These are phyloP conservation scores for Montipora capitata DNA, from an alignment of 92 coral and sea anemone genomes.

Conservation along the genomic window DNA sequence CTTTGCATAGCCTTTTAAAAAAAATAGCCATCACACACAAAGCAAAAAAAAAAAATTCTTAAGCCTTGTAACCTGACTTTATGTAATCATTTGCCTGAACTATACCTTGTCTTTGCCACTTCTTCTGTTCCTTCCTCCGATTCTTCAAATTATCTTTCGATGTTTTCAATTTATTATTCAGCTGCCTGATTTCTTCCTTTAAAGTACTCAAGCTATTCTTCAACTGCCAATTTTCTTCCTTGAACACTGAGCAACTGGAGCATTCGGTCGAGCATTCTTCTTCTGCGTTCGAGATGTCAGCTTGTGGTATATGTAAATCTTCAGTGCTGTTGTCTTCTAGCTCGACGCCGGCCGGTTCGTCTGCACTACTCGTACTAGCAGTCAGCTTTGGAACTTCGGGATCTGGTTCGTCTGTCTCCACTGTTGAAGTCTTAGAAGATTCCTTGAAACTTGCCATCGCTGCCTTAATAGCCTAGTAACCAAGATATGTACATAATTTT, in stretches of 20 bases:
- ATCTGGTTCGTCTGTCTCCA: not conserved
- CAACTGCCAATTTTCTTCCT: not conserved
- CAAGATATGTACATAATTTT: too few relatives aligned
- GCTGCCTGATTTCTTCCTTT: not conserved
- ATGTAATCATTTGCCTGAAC: conserved; percentile 2
- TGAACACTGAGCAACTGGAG: not conserved
- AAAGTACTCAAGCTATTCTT: not conserved
- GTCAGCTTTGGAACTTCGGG: conserved; percentile 14
- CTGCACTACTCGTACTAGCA: conserved; percentile 15
- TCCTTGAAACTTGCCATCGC: too few relatives aligned
- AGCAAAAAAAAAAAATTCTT: too few relatives aligned
- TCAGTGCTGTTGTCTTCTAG: conserved; percentile 13
- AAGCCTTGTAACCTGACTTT: not conserved
- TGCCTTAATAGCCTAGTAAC: too few relatives aligned
- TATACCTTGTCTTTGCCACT: not conserved
- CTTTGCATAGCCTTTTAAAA: not conserved
- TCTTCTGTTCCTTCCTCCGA: conserved; percentile 4
- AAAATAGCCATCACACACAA: not conserved
- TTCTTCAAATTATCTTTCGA: not conserved
- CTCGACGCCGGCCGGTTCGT: conserved; percentile 17
- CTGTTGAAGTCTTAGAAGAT: too few relatives aligned
- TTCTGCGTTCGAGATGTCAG: not conserved
- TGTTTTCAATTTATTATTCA: not conserved
- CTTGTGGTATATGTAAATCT: conserved; percentile 9
- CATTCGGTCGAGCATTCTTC: not conserved